phyloP scores from a whole-genome alignment of 2,888 invertebrate genomes.

The Kuschelorhynchus macadamiae region DNA sequence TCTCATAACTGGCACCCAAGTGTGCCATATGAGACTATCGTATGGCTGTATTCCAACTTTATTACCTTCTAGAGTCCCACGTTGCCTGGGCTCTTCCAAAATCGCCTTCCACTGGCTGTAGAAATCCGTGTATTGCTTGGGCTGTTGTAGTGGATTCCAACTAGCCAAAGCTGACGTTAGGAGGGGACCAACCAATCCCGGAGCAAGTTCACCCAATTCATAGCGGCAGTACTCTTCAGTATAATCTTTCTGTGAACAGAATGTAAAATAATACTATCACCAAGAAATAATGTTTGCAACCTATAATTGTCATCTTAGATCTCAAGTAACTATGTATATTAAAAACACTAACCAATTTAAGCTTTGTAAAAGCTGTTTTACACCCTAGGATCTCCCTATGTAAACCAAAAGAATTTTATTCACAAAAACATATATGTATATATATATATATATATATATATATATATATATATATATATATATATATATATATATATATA shows the following conservation, averaged over 20 bases:
- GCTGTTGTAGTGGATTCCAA: conserved; percentile 85
- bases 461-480: too few species aligned
- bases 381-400: too few species aligned
- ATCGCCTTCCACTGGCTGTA: conserved; percentile 82
- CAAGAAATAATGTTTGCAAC: too few species aligned
- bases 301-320: too few species aligned
- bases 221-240: conserved; percentile 87
- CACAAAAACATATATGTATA: too few species aligned
- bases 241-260: conserved; percentile 71
- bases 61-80: conserved; percentile 69
- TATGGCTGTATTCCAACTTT: conserved; percentile 77
- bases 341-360: too few species aligned
- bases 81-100: conserved; percentile 66
- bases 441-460: too few species aligned
- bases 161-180: conserved; percentile 80
- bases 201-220: conserved; percentile 86
- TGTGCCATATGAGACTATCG: conserved; percentile 89
- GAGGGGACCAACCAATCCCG: conserved; percentile 87
- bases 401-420: too few species aligned
- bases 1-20: conserved; percentile 89
- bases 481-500: too few species aligned
- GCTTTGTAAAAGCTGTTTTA: too few species aligned
- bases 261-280: too few species aligned
- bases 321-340: too few species aligned
- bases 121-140: conserved; percentile 75